Evolutionary conservation across 2,888 invertebrate species (phyloP), one percentile per base, ranked within the genome.

Genomic region (Gisinianus flammeolus): DNA sequence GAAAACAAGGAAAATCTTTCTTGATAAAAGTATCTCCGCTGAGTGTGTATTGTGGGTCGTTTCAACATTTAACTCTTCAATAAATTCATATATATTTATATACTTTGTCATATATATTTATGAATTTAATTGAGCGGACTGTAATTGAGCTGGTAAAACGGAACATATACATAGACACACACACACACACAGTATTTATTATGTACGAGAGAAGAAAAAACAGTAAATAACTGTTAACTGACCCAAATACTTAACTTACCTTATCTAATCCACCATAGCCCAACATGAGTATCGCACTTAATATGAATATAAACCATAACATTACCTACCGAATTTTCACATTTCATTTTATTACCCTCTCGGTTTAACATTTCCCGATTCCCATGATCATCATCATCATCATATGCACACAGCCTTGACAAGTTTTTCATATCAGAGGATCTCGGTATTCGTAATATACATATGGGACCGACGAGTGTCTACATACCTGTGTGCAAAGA

Each of bases 81-180:
- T 16, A 12, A 28, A 4, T 30, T 31, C 31, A 24, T 22, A 4
- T 26, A 12, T 6, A 22, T 64, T 64, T 26, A 3, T 16, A 16
- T 56, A 19, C 16, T 56, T 30, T 62, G 22, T 22, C 12, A n/a
- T n/a, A n/a, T 62, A 6, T 33, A n/a, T 3, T n/a, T 58, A n/a
- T 30, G 58, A 35, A 73, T 73, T 73, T 58, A 73, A 73, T 73
- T 73, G 73, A 73, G 73, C 73, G 33, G 73, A 35, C 73, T 73
- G 73, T 35, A 73, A 73, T 73, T 26, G 73, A 73, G 28, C 73
- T 62, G 12, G 35, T 62, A 73, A 35, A 35, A 62, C n/a, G n/a
- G n/a, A n/a, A n/a, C n/a, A n/a, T n/a, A n/a, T n/a, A n/a, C n/a
- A n/a, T n/a, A n/a, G 70, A 70, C 33, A 70, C 54, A n/a, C 70